These are phyloP conservation scores for Tragopan temminckii DNA, from an alignment of 2,797 vertebrate species.

Conservation along the genomic window DNA sequence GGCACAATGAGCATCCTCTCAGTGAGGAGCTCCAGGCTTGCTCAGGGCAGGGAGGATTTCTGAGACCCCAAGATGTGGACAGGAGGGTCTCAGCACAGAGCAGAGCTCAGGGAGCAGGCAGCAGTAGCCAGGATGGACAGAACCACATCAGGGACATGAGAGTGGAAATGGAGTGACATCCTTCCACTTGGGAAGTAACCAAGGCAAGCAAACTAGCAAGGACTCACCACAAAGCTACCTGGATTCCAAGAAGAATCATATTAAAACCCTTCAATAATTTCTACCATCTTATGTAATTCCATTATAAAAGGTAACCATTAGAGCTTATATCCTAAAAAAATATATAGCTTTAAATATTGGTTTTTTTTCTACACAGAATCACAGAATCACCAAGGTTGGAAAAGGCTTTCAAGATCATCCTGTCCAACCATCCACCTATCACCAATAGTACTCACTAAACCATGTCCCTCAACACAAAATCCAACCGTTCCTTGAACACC, in stretches of 20 bases:
- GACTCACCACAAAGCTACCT: neutral
- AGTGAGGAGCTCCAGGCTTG: neutral
- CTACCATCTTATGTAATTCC: neutral
- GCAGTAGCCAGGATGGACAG: neutral
- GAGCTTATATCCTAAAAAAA: neutral
- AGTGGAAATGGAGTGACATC: neutral
- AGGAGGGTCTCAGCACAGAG: neutral
- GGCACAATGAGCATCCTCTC: neutral
- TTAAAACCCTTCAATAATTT: neutral
- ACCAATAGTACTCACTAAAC: too few relatives aligned
- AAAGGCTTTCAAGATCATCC: too few relatives aligned
- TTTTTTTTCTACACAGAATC: neutral
- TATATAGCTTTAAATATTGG: neutral
- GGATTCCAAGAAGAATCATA: neutral
- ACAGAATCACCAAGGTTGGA: too few relatives aligned
- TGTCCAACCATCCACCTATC: too few relatives aligned
- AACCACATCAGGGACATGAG: neutral
- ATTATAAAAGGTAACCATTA: neutral
- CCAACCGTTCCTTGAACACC: too few relatives aligned
- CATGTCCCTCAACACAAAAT: too few relatives aligned
- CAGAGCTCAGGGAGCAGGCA: neutral
- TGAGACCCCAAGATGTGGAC: neutral
- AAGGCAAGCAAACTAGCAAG: neutral
- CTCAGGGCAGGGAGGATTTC: neutral
- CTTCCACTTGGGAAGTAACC: neutral